phyloP scores from a whole-genome alignment of 2,113 vertebrate species.

The Halcyon senegalensis region DNA sequence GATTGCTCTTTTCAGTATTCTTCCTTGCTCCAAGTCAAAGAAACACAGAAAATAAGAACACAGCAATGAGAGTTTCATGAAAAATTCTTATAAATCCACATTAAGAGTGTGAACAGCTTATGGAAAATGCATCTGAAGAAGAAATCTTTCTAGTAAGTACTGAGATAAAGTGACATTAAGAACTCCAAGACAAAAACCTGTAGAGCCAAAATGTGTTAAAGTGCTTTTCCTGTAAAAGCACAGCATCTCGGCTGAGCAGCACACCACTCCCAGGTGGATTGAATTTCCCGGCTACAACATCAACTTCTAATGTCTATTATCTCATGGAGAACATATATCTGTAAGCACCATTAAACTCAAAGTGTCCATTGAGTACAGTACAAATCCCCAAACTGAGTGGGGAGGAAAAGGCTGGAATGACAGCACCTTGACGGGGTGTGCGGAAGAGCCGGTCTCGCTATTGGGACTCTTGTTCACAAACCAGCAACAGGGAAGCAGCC shows the following conservation, averaged over 20 bases:
- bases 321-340: background rate
- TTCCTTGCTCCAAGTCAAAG: background rate
- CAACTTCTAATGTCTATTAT: background rate
- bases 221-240: background rate
- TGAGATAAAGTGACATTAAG: background rate
- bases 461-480: background rate
- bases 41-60: background rate
- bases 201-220: background rate
- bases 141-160: background rate
- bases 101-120: background rate
- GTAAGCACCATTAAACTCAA: background rate
- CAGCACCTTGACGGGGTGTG: background rate
- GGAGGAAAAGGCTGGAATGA: background rate
- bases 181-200: background rate
- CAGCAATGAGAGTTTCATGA: background rate
- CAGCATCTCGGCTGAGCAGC: fast-evolving
- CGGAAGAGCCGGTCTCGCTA: background rate
- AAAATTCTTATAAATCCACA: background rate
- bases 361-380: background rate
- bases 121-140: background rate
- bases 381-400: background rate
- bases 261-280: background rate
- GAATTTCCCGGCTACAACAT: background rate
- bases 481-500: background rate
- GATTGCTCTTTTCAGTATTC: background rate